Conservation (phyloP, 2,113 vertebrate species). For the Ctenodactylus gundi region DNA sequence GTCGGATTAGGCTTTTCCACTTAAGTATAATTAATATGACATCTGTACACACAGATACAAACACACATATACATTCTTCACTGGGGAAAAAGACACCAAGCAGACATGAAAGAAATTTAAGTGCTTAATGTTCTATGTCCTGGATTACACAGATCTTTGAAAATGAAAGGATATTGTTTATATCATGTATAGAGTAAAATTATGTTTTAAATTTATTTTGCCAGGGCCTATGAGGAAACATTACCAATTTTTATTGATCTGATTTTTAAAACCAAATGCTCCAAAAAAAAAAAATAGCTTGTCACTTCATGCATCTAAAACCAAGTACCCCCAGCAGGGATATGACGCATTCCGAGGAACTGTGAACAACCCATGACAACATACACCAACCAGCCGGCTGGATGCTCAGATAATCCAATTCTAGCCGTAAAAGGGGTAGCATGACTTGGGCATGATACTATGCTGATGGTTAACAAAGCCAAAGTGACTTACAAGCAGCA, state of each 20-base stretch:
- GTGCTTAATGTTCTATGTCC: background rate
- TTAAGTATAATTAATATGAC: background rate
- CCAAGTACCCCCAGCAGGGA: background rate
- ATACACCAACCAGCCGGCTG: background rate
- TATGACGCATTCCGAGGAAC: background rate
- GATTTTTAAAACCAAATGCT: constrained; percentile 19
- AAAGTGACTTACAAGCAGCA: constrained; percentile 40
- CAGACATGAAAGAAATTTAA: background rate
- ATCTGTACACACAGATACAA: background rate
- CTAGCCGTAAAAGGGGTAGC: too few species aligned
- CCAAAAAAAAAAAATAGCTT: background rate
- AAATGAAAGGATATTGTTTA: background rate
- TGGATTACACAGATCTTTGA: background rate
- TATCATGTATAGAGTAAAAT: background rate
- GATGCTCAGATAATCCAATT: background rate
- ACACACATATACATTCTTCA: background rate
- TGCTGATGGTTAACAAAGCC: background rate
- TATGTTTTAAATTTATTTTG: constrained; percentile 32
- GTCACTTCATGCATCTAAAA: background rate
- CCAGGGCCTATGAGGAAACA: background rate
- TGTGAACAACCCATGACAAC: background rate
- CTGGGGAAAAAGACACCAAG: background rate
- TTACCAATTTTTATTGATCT: background rate
- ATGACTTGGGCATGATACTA: background rate
- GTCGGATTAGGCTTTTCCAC: background rate